phyloP scores from a whole-genome alignment of 2,113 vertebrate species.

The Phalacrocorax aristotelis region DNA sequence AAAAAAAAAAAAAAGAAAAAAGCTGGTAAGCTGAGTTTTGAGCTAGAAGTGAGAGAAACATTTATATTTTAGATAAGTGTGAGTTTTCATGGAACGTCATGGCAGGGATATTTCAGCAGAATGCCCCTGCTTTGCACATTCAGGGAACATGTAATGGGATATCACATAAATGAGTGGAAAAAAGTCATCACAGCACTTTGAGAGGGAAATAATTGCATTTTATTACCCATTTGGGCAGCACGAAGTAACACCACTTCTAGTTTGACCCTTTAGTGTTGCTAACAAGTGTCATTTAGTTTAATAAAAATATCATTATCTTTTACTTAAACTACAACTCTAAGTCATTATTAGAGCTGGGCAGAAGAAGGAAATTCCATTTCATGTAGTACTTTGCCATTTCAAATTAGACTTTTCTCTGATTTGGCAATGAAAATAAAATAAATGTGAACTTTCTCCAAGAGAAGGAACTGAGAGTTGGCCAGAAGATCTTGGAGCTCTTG shows the following conservation, averaged over 20 bases:
- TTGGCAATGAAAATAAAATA: neutral
- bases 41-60: neutral
- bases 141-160: neutral
- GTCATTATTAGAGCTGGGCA: neutral
- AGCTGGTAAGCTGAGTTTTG: neutral
- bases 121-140: neutral
- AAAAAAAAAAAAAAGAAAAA: neutral
- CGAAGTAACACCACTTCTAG: neutral
- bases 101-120: neutral
- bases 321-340: neutral
- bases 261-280: neutral
- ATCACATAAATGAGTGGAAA: neutral
- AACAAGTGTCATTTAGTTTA: neutral
- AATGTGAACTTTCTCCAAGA: neutral
- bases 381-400: neutral
- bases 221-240: conserved; percentile 6
- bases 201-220: conserved; percentile 8
- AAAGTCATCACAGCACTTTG: neutral
- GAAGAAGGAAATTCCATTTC: conserved; percentile 19
- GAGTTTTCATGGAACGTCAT: neutral
- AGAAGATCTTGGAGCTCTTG: neutral
- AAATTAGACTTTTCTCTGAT: neutral
- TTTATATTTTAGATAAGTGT: neutral
- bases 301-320: conserved; percentile 14
- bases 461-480: neutral